These are phyloP conservation scores for Musca vetustissima DNA, from an alignment of 1,140 invertebrate genomes.

Conservation along the genomic window DNA sequence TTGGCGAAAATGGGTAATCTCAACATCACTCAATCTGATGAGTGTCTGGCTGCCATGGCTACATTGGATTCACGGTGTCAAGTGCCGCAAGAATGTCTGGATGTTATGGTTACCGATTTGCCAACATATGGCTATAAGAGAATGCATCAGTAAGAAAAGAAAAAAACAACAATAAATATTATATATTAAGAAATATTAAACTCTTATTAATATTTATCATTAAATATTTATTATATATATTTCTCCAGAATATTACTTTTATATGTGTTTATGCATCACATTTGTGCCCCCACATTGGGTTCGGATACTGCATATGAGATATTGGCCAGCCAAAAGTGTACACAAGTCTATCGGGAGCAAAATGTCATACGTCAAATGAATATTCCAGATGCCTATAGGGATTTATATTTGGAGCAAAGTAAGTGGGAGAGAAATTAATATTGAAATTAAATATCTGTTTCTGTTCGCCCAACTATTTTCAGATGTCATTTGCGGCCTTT, in stretches of 20 bases:
- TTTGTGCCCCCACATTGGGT: conserved; percentile 37
- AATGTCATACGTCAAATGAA: conserved; percentile 42
- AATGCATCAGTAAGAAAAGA: conserved; percentile 50
- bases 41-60: conserved; percentile 40
- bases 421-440: conserved; percentile 12
- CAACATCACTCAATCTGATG: conserved; percentile 39
- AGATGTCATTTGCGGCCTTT: conserved; percentile 47
- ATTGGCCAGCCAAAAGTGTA: conserved; percentile 38
- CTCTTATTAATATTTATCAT: no score
- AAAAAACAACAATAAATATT: no score
- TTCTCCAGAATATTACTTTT: conserved; percentile 40
- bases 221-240: no score
- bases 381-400: conserved; percentile 37
- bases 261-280: conserved; percentile 46
- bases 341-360: conserved; percentile 43
- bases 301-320: conserved; percentile 37
- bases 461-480: neutral
- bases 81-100: conserved; percentile 31
- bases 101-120: conserved; percentile 36
- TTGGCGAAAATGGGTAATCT: conserved; percentile 36
- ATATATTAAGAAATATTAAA: no score
- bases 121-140: conserved; percentile 45
- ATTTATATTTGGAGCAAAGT: conserved; percentile 51
- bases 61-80: conserved; percentile 30
- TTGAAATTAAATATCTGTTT: no score